phyloP scores from a whole-genome alignment of 2,888 invertebrate genomes.

The Pandemis cinnamomeana region DNA sequence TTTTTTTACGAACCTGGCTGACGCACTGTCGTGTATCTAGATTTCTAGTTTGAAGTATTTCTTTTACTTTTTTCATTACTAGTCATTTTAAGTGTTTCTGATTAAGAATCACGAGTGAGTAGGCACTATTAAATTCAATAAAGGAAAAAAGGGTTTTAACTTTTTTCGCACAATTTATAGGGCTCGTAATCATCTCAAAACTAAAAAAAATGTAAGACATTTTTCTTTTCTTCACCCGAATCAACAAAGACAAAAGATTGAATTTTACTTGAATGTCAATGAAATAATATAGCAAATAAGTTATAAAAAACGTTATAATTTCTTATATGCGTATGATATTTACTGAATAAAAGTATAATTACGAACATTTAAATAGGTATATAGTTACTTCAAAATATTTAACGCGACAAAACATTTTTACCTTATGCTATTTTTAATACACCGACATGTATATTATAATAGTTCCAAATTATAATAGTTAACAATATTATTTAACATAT shows the following conservation, averaged over 20 bases:
- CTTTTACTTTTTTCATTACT: too few species aligned
- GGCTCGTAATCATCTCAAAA: too few species aligned
- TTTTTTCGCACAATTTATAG: too few species aligned
- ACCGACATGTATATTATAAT: not conserved
- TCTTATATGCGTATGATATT: constrained; percentile 1
- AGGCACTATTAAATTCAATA: too few species aligned
- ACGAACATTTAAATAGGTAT: constrained; percentile 4
- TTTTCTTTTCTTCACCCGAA: not conserved
- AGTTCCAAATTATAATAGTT: constrained; percentile 3
- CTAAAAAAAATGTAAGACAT: too few species aligned
- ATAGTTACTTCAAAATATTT: not conserved
- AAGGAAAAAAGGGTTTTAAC: too few species aligned
- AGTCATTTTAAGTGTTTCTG: too few species aligned
- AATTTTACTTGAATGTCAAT: not conserved
- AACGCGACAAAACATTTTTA: not conserved
- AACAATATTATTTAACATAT: constrained; percentile 5
- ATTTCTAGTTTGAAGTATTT: too few species aligned
- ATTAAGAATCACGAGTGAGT: too few species aligned
- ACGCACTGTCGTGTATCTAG: too few species aligned
- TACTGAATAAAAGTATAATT: not conserved
- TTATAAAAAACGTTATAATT: constrained; percentile 14
- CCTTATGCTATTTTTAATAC: constrained; percentile 3
- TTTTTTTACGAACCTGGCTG: too few species aligned
- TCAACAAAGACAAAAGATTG: not conserved
- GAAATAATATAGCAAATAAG: not conserved